phyloP scores from a whole-genome alignment of 2,113 vertebrate species.

The Delphinapterus leucas region DNA sequence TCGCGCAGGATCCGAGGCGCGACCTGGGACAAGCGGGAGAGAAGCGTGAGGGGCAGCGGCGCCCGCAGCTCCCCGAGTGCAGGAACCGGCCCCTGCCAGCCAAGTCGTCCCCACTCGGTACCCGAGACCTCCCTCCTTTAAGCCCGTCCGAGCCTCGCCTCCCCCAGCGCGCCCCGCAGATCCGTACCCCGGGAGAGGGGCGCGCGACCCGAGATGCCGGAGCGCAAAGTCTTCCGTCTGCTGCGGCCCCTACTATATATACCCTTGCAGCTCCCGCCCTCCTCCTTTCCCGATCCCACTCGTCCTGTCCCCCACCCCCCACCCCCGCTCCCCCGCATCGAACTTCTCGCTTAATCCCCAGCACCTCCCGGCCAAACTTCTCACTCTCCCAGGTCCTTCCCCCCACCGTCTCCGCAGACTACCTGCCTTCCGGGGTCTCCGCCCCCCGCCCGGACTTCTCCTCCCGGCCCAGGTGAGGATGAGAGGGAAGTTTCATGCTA shows the following conservation, averaged over 20 bases:
- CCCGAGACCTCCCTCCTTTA: neutral
- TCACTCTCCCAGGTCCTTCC: neutral
- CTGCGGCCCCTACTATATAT: neutral
- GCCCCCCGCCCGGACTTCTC: neutral
- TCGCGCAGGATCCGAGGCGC: neutral
- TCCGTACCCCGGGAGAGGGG: neutral
- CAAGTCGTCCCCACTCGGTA: neutral
- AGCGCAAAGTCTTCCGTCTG: neutral
- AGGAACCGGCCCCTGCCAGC: neutral
- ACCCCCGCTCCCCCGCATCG: neutral
- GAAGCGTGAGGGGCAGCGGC: neutral
- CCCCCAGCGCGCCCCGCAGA: neutral
- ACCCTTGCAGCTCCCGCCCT: neutral
- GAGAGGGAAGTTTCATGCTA: conserved; percentile 60
- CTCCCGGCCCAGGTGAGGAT: neutral
- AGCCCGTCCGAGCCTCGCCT: neutral
- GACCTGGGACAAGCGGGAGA: conserved; percentile 59
- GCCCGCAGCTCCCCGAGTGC: neutral
- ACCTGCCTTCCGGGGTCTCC: conserved; percentile 45
- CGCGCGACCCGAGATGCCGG: neutral
- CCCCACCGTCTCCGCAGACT: neutral
- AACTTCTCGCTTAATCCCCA: conserved; percentile 21
- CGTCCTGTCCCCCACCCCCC: neutral
- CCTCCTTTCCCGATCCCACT: neutral
- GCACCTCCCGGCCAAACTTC: conserved; percentile 40